These are phyloP conservation scores for Coregonus suidteri DNA, from an alignment of 2,797 vertebrate genomes.

Conservation along the genomic window DNA sequence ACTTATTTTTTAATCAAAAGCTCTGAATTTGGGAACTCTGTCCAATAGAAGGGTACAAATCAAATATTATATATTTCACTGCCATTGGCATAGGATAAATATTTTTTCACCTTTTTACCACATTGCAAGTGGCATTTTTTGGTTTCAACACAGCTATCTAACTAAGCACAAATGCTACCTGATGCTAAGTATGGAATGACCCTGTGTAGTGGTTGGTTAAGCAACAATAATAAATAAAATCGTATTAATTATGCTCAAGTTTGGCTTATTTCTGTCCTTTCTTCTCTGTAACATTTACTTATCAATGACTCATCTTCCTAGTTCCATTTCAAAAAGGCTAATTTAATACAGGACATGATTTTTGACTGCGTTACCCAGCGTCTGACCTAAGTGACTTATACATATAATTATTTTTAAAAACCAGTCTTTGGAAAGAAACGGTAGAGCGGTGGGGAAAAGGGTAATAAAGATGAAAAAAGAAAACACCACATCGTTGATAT, in stretches of 20 bases:
- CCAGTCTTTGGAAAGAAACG: slow-evolving; percentile 22
- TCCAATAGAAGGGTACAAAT: background rate
- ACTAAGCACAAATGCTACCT: background rate
- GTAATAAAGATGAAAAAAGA: slow-evolving; percentile 55
- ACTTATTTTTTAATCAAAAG: background rate
- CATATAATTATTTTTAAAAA: slow-evolving; percentile 30
- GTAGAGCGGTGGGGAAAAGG: slow-evolving; percentile 31
- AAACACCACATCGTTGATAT: slow-evolving; percentile 34
- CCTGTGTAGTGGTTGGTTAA: slow-evolving; percentile 21
- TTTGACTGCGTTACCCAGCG: slow-evolving; percentile 18
- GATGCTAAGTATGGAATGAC: slow-evolving; percentile 24
- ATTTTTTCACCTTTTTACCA: background rate
- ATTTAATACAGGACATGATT: slow-evolving; percentile 37
- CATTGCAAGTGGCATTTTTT: slow-evolving; percentile 14
- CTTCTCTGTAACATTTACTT: slow-evolving; percentile 11
- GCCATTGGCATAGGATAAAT: background rate
- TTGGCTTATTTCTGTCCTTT: slow-evolving; percentile 47
- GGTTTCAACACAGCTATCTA: slow-evolving; percentile 15
- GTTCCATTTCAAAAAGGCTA: slow-evolving; percentile 27
- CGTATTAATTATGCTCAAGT: slow-evolving; percentile 10
- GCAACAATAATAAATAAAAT: slow-evolving; percentile 36
- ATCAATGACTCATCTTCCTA: background rate
- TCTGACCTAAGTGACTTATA: background rate
- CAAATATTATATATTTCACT: background rate
- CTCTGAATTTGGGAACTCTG: background rate